Evolutionary conservation across 1,140 invertebrate genomes (phyloP), one percentile per base, ranked within the genome.

Genomic region (Colletes gigas): DNA sequence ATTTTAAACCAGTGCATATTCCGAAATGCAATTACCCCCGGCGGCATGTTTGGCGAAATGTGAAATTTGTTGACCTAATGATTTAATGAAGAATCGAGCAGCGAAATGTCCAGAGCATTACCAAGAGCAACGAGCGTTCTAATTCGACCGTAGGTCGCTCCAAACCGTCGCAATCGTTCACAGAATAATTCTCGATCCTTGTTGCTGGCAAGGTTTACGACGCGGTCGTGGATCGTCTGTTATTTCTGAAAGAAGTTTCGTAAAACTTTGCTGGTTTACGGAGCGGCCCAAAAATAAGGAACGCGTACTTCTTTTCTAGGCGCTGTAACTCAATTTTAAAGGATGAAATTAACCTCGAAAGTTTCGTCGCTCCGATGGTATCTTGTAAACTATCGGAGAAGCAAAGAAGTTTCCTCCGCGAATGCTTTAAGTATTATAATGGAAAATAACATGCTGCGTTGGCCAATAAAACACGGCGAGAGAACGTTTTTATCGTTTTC

Each of bases 61-160:
- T 14, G 12, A 78, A 19, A 52, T 70, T 52, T 52, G 66, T 70
- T 70, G 66, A 60, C 4, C 55, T 19, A 70, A 60, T 52, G 44
- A 62, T 71, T 78, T 21, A 78, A 78, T 17, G 67, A 70, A 21
- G 41, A 62, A 52, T 39, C 3, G 9, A 14, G 15, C 2, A 5
- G 39, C 8, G 19, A 76, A 76, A 39, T 21, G 60, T 10, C 21
- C 12, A 3, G 4, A 21, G 50, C 62, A 3, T 2, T 55, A 66
- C 12, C 14, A 15, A 17, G 9, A 39, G 39, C 19, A 52, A 15
- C 15, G 12, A 15, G n/a, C 19, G 6, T 21, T 59, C 14, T 41
- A 39, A 55, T 57, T 52, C 44, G 12, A 1, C 21, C 17, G 5
- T 7, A 39, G 59, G 44, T 63, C 59, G 3, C 63, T 3, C 8